phyloP scores from a whole-genome alignment of 2,113 vertebrate genomes.

The Sinocyclocheilus anshuiensis region DNA sequence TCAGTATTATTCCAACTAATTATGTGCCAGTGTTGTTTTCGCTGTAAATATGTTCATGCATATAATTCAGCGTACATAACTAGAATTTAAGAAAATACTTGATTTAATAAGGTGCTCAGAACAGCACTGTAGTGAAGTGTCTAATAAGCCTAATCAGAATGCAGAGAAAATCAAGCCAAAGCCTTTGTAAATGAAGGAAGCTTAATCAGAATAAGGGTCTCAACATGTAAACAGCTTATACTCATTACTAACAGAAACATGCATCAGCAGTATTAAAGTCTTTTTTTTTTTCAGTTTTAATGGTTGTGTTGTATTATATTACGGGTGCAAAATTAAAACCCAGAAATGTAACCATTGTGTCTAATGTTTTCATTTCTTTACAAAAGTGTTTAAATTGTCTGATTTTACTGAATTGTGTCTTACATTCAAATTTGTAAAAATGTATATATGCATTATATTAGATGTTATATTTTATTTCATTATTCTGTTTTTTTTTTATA shows the following conservation, averaged over 20 bases:
- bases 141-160: conserved; percentile 5
- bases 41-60: neutral
- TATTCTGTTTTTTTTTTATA: neutral
- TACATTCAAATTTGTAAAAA: neutral
- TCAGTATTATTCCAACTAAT: neutral
- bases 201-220: conserved; percentile 10
- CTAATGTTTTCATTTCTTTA: neutral
- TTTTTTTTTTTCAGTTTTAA: neutral
- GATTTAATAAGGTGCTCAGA: neutral
- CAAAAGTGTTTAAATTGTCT: neutral
- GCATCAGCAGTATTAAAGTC: neutral
- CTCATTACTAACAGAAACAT: conserved; percentile 13
- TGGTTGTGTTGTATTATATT: neutral
- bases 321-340: neutral
- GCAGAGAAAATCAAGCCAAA: neutral
- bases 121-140: neutral
- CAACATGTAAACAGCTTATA: conserved; percentile 5
- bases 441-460: neutral
- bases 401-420: neutral
- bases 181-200: conserved; percentile 7
- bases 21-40: neutral
- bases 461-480: neutral
- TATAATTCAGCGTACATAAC: neutral
- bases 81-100: neutral
- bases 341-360: neutral